A percentile compares a stretch with the other conserved stretches of the same genome.
phyloP scores from a whole-genome alignment of 2,888 invertebrate genomes.

The Aphelenchoides bicaudatus region DNA sequence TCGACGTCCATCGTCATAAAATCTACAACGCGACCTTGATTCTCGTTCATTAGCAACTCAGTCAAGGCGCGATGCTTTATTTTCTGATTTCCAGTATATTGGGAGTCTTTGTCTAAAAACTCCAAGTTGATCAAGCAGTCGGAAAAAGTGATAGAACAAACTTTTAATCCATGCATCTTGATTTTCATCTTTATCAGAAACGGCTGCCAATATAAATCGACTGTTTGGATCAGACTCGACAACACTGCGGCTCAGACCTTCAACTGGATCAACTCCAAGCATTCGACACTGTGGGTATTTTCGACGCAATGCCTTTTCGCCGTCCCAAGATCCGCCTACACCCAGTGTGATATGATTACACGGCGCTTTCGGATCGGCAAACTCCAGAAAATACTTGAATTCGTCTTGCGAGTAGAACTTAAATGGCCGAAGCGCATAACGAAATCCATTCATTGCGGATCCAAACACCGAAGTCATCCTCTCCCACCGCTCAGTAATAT shows the following conservation, averaged over 20 bases:
- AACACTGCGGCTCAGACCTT: background rate
- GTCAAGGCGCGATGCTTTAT: background rate
- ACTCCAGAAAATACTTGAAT: conserved; percentile 10
- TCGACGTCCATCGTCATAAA: conserved; percentile 12
- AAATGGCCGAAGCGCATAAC: conserved; percentile 1
- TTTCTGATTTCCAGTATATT: background rate
- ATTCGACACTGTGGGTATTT: conserved; percentile 10
- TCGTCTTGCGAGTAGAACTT: conserved; percentile 6
- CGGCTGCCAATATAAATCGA: background rate
- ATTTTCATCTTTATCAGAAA: background rate
- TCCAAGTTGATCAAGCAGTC: no score
- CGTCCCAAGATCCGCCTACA: background rate
- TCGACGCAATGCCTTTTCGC: conserved; percentile 4
- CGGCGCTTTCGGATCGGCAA: background rate
- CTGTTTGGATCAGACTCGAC: background rate
- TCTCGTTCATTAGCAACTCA: background rate
- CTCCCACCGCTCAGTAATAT: background rate
- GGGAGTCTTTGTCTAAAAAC: conserved; percentile 7
- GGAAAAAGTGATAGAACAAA: no score
- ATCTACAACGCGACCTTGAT: background rate
- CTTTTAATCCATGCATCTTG: background rate
- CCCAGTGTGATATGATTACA: conserved; percentile 11
- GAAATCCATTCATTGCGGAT: conserved; percentile 8
- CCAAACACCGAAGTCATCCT: no score
- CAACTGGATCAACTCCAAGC: conserved; percentile 2